phyloP scores from a whole-genome alignment of 2,113 vertebrate species.

The Pygoscelis adeliae region DNA sequence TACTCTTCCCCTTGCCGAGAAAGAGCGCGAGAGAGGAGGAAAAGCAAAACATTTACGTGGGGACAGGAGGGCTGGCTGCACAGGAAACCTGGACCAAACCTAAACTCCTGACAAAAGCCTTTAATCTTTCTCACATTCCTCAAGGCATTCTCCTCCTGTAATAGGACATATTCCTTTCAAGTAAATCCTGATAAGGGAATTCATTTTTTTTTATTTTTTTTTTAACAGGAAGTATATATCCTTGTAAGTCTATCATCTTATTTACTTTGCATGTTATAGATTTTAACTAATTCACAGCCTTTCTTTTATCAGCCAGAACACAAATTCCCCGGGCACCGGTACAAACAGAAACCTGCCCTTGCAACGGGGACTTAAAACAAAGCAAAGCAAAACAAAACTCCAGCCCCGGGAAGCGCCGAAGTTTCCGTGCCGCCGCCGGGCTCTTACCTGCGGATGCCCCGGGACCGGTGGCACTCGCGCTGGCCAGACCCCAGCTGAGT shows the following conservation, averaged over 20 bases:
- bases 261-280: conserved; percentile 76
- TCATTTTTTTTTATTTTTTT: conserved; percentile 18
- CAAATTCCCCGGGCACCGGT: conserved; percentile 56
- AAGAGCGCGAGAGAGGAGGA: conserved; percentile 76
- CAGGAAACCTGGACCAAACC: conserved; percentile 93
- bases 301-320: conserved; percentile 76
- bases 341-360: conserved; percentile 74
- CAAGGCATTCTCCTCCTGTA: conserved; percentile 84
- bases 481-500: neutral
- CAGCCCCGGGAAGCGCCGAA: neutral
- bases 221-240: conserved; percentile 83
- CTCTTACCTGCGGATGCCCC: conserved; percentile 32
- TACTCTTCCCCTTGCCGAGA: conserved; percentile 91
- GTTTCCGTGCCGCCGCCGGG: neutral
- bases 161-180: conserved; percentile 89
- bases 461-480: neutral
- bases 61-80: conserved; percentile 84
- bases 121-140: conserved; percentile 92
- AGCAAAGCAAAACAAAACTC: conserved; percentile 50
- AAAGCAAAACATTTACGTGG: conserved; percentile 82
- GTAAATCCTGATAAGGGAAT: conserved; percentile 92
- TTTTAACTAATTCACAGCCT: conserved; percentile 76
- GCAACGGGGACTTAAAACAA: conserved; percentile 61
- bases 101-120: conserved; percentile 93
- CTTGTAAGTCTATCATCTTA: conserved; percentile 80